Evolutionary conservation across 2,797 vertebrate species (phyloP), one percentile per base, ranked within the genome.

Genomic region (Naso thynnoides): DNA sequence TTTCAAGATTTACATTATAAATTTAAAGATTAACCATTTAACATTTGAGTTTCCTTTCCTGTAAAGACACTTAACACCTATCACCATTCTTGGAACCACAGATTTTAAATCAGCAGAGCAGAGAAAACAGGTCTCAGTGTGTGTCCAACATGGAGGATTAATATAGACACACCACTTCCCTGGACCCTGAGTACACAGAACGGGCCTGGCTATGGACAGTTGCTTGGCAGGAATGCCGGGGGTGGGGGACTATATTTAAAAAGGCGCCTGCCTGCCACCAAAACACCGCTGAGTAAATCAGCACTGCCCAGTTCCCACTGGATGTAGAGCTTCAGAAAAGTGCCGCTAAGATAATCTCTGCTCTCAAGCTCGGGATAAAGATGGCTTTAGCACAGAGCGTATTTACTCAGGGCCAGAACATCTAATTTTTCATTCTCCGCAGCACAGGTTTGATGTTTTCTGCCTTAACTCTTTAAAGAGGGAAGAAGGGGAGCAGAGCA

Each of bases 181-280:
- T 83, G 81, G 66, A 76, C 85, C 79, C 78, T 49, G 78, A 85
- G 81, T 83, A 86, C 85, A 90, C 89, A 90, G 73, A 87, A 64
- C 18, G 73, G 78, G 84, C 60, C 79, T 48, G 69, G 89, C 87
- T 88, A 84, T 89, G 87, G 87, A 91, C 88, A 92, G 87, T 91
- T 86, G 90, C 92, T 92, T 85, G 82, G 84, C 86, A 91, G 92
- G 92, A 94, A 93, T 93, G 91, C 82, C 50, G 72, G 75, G 87
- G 86, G 79, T 79, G 84, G 79, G 71, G 77, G 82, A 84, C 92
- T 93, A 93, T 94, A 92, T 94, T 91, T 93, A 92, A 92, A 93
- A 91, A 92, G 89, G 87, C 71, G 86, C 84, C 85, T 84, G 84
- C 70, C 76, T 86, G 88, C 86, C 82, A 91, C 88, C 81, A 83